A percentile compares a stretch with the other conserved stretches of the same genome.
These are phyloP conservation scores for Sepioteuthis lessoniana DNA, from an alignment of 2,888 invertebrate species.

Conservation along the genomic window DNA sequence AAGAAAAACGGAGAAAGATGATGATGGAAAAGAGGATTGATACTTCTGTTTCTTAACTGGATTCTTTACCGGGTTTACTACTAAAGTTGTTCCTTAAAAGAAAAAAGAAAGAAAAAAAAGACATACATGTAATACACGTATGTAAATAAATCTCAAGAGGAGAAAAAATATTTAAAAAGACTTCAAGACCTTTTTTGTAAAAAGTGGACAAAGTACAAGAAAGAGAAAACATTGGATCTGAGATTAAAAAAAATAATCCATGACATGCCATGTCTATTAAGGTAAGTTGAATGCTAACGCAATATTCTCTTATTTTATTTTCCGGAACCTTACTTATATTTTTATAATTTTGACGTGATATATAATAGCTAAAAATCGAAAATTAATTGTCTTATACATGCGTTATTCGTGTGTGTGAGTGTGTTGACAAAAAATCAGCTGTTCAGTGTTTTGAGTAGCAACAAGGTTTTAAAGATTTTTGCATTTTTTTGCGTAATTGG, in stretches of 20 bases:
- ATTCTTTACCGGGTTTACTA: neutral
- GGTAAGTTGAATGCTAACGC: neutral
- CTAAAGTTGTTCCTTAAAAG: neutral
- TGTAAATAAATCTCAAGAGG: neutral
- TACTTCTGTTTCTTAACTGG: neutral
- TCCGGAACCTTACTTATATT: neutral
- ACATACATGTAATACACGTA: neutral
- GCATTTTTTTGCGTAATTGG: too few species aligned
- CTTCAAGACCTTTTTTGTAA: neutral
- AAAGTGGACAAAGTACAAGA: neutral
- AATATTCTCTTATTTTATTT: neutral
- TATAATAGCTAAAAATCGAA: neutral
- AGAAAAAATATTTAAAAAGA: neutral
- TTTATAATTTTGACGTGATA: neutral
- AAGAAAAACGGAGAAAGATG: neutral
- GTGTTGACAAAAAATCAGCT: neutral
- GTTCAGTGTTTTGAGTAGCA: neutral
- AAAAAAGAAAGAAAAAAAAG: neutral
- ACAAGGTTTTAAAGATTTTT: too few species aligned
- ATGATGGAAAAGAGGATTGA: neutral
- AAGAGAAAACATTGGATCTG: neutral
- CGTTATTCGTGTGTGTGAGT: too few species aligned
- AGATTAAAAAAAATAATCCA: neutral
- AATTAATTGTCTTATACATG: neutral
- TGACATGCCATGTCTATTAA: slow-evolving; percentile 13